Conservation (phyloP, 2,113 vertebrate species). For the Typhlomys cinereus region DNA sequence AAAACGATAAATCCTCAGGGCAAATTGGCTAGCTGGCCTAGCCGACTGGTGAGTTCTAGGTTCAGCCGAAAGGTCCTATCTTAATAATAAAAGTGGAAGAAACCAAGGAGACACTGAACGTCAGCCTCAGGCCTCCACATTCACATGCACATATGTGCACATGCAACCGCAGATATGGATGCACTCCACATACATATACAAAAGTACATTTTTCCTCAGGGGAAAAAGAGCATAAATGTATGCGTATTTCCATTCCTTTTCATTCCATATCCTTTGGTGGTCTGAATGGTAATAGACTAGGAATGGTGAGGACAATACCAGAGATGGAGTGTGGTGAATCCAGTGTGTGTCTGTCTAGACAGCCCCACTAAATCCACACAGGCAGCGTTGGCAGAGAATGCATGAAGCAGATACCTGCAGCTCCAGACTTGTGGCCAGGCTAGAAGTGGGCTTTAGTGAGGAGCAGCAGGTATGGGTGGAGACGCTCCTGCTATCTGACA, state of each 20-base stretch:
- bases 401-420: not conserved
- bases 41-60: too few relatives aligned
- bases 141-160: too few relatives aligned
- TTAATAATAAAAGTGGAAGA: too few relatives aligned
- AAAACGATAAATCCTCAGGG: too few relatives aligned
- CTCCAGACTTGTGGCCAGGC: not conserved
- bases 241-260: not conserved
- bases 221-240: not conserved
- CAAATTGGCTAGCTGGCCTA: too few relatives aligned
- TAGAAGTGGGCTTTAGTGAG: fast-evolving
- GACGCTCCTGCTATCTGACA: not conserved
- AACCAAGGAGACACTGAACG: too few relatives aligned
- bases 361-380: not conserved
- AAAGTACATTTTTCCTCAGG: not conserved
- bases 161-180: too few relatives aligned
- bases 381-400: not conserved
- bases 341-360: not conserved
- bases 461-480: not conserved
- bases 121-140: too few relatives aligned
- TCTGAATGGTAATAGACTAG: not conserved
- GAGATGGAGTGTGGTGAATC: not conserved
- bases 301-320: not conserved
- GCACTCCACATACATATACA: too few relatives aligned
- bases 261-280: not conserved
- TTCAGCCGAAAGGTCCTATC: too few relatives aligned